Evolutionary conservation across 2,113 vertebrate genomes (phyloP), one percentile per base, ranked within the genome.

Genomic region (Gasterosteus nipponicus): DNA sequence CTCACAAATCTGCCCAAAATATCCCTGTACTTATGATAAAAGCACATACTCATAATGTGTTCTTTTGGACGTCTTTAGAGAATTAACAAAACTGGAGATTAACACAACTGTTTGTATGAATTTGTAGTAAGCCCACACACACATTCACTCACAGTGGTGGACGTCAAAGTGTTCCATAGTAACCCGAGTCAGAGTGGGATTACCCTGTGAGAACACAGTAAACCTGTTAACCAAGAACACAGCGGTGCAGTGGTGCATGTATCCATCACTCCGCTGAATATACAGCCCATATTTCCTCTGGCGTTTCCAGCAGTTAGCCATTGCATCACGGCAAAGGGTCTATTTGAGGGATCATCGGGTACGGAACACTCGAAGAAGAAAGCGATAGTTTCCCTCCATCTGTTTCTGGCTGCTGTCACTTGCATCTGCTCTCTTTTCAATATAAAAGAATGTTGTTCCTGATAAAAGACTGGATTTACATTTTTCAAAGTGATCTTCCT

Each of bases 201-300:
- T 81, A 89, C 75, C 35, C 59, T 47, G 47, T 75, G 81, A 70
- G 85, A 87, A 89, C 86, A 86, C 75, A 33, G 61, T 62, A 80
- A 86, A 86, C 88, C 79, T 83, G 75, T 73, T 83, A 39, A 89
- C 86, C 84, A 41, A 18, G n/a, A 59, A 75, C 61, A 73, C 73
- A 78, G 41, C 58, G 53, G 66, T 61, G 19, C 35, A 29, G 72
- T 72, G 73, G 74, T 79, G 86, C 83, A 84, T 75, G 67, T 80
- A 53, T 79, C 71, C 77, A 71, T 72, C 47, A 6, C 60, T 19
- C 41, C 42, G 1, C 69, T 86, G 81, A 78, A 84, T 87, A 83
- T 73, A 31, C 73, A 80, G 54, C 61, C 26, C 64, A 10, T 26
- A 16, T 80, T 66, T 61, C 57, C 38, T 6, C 33, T 35, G 4